Base-by-base conservation (phyloP, 2,113 vertebrate genomes). In the Ceyx melanurus region DNA sequence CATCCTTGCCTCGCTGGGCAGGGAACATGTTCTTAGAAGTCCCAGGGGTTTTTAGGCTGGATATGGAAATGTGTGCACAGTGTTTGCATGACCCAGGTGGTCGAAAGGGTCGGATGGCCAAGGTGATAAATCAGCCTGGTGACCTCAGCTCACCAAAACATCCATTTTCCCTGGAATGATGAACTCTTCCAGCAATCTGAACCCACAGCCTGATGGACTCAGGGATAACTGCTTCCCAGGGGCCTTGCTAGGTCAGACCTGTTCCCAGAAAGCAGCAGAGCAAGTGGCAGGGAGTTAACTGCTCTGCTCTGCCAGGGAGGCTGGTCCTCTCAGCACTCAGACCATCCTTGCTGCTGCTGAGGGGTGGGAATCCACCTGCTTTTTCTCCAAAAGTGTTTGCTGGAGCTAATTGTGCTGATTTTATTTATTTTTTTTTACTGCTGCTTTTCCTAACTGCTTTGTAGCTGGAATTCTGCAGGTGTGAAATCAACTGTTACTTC, bases 391-490 rank as follows among this genome's bases (percentile, higher is more conserved):
- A 88, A 92, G 50, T 37, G 19, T 67, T 57, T 77, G 8, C 82
- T 92, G 60, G 7, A 50, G 64, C 48, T 58, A 51, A 43, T 51
- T 60, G 37, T 80, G 72, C 76, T 86, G 12, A 75, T 65, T 85
- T 65, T 62, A 68, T 93, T 77, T 86, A 57, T 79, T 82, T 77
- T 10, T 65, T 78, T 84, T 73, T 61, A 5, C 50, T 61, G 1
- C 54, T 65, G 2, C 64, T 91, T 87, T 57, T 72, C 54, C 50
- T 93, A 9, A 0, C 56, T 65, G 58, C 82, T 86, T 76, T 42
- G 22, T 88, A 29, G 72, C 50, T 50, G 68, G 46, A 25, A 90
- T 93, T 67, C 31, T 90, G 91, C 91, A 94, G 92, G 73, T 92
- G 76, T 37, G 43, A 81, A 83, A 78, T 96, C 73, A 90, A 83